Evolutionary conservation across 2,888 invertebrate species (phyloP).

Genomic region (Diplazon laetatorius): DNA sequence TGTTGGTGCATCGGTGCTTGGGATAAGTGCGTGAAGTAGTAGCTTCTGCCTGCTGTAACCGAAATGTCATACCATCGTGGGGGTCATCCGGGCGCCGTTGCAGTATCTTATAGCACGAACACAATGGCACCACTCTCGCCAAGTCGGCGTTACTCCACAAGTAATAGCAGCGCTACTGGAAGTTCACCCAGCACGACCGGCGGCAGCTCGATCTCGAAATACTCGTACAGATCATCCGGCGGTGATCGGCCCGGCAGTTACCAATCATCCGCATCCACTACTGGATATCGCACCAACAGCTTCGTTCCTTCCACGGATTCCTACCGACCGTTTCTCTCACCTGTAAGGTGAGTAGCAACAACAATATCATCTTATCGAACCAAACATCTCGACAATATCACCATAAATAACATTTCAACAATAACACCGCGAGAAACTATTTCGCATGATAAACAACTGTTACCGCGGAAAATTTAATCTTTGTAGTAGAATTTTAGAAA

Average conservation of each 20-base stretch:
- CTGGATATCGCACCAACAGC: constrained; percentile 70
- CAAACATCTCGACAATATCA: neutral
- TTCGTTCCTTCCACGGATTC: constrained; percentile 43
- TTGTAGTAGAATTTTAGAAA: no score
- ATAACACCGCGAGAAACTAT: no score
- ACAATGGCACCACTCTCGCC: constrained; percentile 79
- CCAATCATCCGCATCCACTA: constrained; percentile 68
- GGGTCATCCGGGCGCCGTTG: constrained; percentile 78
- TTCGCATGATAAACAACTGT: no score
- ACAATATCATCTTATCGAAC: neutral
- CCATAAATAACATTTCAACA: no score
- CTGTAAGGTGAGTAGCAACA: constrained; percentile 72
- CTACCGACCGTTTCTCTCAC: constrained; percentile 71
- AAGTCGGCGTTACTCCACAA: constrained; percentile 75
- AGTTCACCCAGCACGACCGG: constrained; percentile 55
- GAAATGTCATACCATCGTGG: constrained; percentile 80
- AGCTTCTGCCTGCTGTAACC: constrained; percentile 48
- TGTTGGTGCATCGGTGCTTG: constrained; percentile 7
- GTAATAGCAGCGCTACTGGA: constrained; percentile 64
- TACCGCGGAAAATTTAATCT: no score
- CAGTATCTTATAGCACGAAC: constrained; percentile 77
- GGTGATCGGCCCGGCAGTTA: constrained; percentile 70
- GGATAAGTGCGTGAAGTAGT: constrained; percentile 44
- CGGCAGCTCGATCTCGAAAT: constrained; percentile 68
- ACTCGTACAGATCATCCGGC: constrained; percentile 72